Conservation (phyloP, 2,113 vertebrate genomes). For the Paradisaea rubra region DNA sequence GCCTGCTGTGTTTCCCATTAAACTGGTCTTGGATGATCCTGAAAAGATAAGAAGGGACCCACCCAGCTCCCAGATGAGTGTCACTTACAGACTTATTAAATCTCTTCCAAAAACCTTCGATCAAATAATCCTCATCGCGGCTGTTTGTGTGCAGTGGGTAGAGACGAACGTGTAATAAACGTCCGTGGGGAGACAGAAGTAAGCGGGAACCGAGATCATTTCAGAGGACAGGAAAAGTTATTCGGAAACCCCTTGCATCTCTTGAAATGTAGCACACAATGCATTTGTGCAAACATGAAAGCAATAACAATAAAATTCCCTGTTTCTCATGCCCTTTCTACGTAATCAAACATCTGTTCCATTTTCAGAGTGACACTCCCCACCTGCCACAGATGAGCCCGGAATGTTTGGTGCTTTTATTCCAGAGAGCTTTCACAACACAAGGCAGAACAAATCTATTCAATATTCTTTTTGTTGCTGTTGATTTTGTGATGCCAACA, state of each 20-base stretch:
- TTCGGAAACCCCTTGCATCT: not conserved
- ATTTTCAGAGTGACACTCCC: not conserved
- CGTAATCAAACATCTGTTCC: not conserved
- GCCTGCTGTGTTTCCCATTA: rapidly evolving
- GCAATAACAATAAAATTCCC: not conserved
- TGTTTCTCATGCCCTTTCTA: not conserved
- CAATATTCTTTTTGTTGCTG: not conserved
- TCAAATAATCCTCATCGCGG: not conserved
- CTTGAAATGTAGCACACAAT: not conserved
- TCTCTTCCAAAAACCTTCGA: not conserved
- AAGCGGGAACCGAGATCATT: not conserved
- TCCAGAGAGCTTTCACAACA: not conserved
- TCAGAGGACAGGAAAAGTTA: not conserved
- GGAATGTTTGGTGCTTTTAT: not conserved
- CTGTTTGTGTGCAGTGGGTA: not conserved
- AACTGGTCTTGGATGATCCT: not conserved
- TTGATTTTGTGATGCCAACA: not conserved
- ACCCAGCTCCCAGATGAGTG: not conserved
- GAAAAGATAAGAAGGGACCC: not conserved
- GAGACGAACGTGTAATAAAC: not conserved
- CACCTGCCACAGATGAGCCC: not conserved
- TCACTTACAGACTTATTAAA: not conserved
- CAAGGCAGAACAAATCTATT: not conserved
- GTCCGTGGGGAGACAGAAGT: rapidly evolving
- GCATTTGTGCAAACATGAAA: not conserved